Evolutionary conservation across 2,797 vertebrate genomes (phyloP).

Genomic region (Monodelphis domestica): DNA sequence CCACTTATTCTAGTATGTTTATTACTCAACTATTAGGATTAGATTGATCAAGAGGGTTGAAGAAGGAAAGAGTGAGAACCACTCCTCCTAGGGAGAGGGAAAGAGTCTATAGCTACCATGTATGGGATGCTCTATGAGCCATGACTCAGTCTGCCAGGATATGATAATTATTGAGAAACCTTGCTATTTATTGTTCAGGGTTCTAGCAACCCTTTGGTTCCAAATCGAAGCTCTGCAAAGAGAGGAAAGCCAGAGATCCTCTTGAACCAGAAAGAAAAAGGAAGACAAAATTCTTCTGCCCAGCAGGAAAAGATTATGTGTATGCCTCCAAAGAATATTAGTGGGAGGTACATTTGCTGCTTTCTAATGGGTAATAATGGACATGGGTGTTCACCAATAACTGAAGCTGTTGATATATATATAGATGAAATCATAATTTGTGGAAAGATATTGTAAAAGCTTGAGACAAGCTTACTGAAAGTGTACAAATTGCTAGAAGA

Average conservation of each 20-base stretch:
- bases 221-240: neutral
- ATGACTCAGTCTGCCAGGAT: neutral
- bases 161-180: neutral
- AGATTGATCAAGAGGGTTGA: neutral
- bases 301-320: neutral
- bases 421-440: neutral
- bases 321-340: neutral
- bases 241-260: neutral
- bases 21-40: neutral
- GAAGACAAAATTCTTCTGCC: neutral
- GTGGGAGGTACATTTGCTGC: neutral
- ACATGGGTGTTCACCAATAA: too few relatives aligned
- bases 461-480: neutral
- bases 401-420: neutral
- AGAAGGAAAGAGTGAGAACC: neutral
- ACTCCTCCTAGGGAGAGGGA: neutral
- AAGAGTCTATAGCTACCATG: neutral
- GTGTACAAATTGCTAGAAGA: neutral
- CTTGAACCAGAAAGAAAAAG: neutral
- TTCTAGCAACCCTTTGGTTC: neutral
- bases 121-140: neutral
- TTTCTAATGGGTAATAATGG: neutral
- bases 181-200: neutral
- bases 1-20: neutral
- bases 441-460: neutral